Base-by-base conservation (phyloP, 2,113 vertebrate species). In the Nansenia antarctica region DNA sequence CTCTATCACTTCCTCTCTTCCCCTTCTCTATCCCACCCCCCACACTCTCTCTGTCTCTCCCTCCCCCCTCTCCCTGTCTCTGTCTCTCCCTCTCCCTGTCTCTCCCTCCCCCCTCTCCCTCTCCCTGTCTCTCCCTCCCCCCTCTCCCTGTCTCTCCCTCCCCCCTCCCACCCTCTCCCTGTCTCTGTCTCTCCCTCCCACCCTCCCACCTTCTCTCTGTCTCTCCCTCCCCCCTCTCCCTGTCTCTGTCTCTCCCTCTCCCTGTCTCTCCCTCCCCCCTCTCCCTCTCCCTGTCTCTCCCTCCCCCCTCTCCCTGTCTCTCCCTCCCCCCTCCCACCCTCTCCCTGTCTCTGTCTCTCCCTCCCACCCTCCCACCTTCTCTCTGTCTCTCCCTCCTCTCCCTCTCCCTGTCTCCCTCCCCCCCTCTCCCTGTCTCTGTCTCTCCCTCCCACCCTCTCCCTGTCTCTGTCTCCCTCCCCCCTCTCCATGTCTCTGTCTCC, bases 401-500 rank as follows among this genome's bases (percentile, higher is more conserved):
- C 34, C 34, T 49, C 29, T 34, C 32, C n/a, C 22, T 49, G 34
- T 32, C 63, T 26, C 4, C 60, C 29, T 39, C 20, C 11, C 11
- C 57, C 62, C 66, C 18, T 75, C 67, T 72, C 15, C 42, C 35
- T 62, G 77, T 74, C 63, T 20, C 53, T 45, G 34, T 39, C 35
- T 2, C 35, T 2, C 1, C 27, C 29, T 20, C 18, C 26, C 8
- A 15, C 6, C 12, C 34, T 14, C 68, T 42, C 49, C 37, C 12
- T 1, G 1, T 45, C 53, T 45, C 15, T 35, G 32, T 22, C 71
- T 27, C 24, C 73, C 62, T 24, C 53, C 74, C 26, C 27, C 3
- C 27, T 67, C 39, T 79, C 57, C 80, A 62, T 69, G 69, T 65
- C 34, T 67, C 59, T 4, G n/a, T 5, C 11, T 60, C 39, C 39